phyloP scores from a whole-genome alignment of 2,113 vertebrate species.

The Probosciger aterrimus region DNA sequence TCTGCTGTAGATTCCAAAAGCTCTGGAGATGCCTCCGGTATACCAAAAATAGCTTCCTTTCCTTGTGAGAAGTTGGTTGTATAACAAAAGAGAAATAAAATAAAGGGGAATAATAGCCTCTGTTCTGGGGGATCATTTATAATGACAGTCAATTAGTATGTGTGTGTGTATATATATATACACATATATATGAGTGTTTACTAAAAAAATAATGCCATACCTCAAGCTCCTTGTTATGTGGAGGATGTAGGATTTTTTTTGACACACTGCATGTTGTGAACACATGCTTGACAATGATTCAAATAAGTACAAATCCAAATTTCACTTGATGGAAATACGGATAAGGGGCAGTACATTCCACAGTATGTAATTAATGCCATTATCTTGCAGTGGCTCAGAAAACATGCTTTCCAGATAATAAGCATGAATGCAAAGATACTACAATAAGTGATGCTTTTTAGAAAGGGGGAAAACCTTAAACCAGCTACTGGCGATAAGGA shows the following conservation, averaged over 20 bases:
- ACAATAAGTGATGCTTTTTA: background rate
- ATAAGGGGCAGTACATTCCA: background rate
- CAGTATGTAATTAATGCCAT: background rate
- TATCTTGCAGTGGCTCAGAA: background rate
- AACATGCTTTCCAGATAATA: background rate
- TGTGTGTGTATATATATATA: background rate
- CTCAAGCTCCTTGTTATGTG: background rate
- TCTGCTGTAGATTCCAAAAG: background rate
- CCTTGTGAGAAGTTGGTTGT: background rate
- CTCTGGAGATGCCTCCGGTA: background rate
- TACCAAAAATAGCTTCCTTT: background rate
- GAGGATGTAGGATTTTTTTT: background rate
- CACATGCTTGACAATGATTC: background rate
- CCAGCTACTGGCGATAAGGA: background rate
- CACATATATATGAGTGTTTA: background rate
- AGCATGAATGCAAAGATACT: background rate
- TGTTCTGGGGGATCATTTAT: background rate
- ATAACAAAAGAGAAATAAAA: background rate
- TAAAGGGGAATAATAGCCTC: background rate
- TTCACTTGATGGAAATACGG: fast-evolving
- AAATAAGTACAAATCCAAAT: background rate
- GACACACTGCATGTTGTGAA: background rate
- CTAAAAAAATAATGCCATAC: background rate
- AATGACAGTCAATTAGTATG: background rate
- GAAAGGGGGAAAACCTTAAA: background rate